Percentiles rank a stretch among this genome's conserved stretches.
Evolutionary conservation across 2,113 vertebrate genomes (phyloP).

Genomic region (Fukomys damarensis): DNA sequence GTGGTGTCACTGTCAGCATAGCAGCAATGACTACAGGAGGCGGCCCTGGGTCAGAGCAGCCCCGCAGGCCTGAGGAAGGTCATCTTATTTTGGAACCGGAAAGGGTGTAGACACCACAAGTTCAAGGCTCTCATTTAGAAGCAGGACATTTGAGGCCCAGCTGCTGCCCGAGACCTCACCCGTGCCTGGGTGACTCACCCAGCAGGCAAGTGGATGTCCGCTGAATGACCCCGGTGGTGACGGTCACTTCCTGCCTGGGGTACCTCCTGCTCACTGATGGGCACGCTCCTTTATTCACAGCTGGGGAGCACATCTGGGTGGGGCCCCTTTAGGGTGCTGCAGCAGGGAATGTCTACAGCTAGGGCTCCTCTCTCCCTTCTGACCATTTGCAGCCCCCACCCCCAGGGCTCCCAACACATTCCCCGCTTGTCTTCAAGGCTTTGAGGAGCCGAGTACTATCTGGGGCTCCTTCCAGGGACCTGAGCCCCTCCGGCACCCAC

Average conservation of each 20-base stretch:
- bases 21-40: rapidly evolving
- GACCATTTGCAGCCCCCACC: rapidly evolving
- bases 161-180: not conserved
- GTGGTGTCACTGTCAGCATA: not conserved
- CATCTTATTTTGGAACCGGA: slow-evolving; percentile 40
- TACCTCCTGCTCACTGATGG: rapidly evolving
- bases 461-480: not conserved
- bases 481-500: not conserved
- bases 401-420: rapidly evolving
- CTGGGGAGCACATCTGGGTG: rapidly evolving
- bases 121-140: slow-evolving; percentile 45
- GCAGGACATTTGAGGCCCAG: not conserved
- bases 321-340: rapidly evolving
- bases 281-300: rapidly evolving
- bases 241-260: not conserved
- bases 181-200: not conserved
- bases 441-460: not conserved
- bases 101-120: not conserved
- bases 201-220: not conserved
- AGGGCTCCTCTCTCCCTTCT: rapidly evolving
- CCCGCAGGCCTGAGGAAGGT: not conserved
- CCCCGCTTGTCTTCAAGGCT: not conserved
- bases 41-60: rapidly evolving
- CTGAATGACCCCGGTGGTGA: rapidly evolving
- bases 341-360: rapidly evolving